Base-by-base conservation (phyloP, 2,888 invertebrate genomes). In the Baronia brevicornis region DNA sequence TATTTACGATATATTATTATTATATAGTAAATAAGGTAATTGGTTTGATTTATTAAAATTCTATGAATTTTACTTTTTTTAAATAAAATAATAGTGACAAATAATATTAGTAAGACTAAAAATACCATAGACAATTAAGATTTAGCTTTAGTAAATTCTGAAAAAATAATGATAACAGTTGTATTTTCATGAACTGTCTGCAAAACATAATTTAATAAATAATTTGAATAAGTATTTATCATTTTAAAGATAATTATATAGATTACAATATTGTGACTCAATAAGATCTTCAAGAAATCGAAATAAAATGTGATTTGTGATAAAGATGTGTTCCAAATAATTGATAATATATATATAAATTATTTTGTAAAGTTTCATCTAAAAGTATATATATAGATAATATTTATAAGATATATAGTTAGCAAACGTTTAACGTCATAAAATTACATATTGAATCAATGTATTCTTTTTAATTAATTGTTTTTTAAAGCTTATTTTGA, bases 261-360 rank as follows among this genome's bases (percentile, higher is more conserved):
- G 33, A 26, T 28, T 23, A 17, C 12, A 17, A 20, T 13, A 19
- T 23, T 28, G 9, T n/a, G 4, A 14, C 11, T 40, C 40, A 20
- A 30, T 36, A 45, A 44, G 41, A 39, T 47, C 42, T 41, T 43
- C 33, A 46, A 49, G 48, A 50, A 43, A 40, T 37, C 28, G 38
- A 44, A 44, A 50, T 44, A 44, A 51, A 65, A 61, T 62, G 60
- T 68, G 61, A 66, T 61, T 60, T 48, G 42, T 36, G 21, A 38
- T 44, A 43, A 1, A 7, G 43, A 20, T 36, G 54, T 63, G 58
- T 66, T 70, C 65, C 5, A 19, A 31, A 13, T 38, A 25, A 19
- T 13, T 13, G n/a, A n/a, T 5, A 20, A 26, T 9, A 21, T 6
- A 3, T 23, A 5, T 9, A 10, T 7, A 19, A 25, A 28, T 26